Evolutionary conservation across 2,797 vertebrate species (phyloP).

Genomic region (Salmo trutta): DNA sequence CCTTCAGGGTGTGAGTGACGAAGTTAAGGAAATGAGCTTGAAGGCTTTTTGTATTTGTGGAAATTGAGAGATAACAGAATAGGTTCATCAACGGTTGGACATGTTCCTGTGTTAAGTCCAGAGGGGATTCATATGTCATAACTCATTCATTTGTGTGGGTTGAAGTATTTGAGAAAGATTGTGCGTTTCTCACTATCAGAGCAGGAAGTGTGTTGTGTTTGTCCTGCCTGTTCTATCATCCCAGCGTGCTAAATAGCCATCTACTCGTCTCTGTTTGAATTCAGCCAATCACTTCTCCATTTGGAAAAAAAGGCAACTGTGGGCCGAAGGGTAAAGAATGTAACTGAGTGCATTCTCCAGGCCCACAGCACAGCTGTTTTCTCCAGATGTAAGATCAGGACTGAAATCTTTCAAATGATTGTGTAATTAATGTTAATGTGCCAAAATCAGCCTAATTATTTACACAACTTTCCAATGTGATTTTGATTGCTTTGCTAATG

Average conservation of each 20-base stretch:
- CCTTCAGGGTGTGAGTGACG: slow-evolving; percentile 14
- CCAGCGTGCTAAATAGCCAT: slow-evolving; percentile 18
- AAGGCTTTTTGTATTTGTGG: slow-evolving; percentile 11
- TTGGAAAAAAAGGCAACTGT: slow-evolving; percentile 39
- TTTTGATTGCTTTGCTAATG: slow-evolving; percentile 69
- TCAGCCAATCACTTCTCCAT: slow-evolving; percentile 38
- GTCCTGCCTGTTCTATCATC: slow-evolving; percentile 17
- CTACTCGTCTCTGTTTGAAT: slow-evolving; percentile 17
- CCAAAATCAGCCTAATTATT: slow-evolving; percentile 70
- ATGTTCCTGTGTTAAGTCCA: slow-evolving; percentile 18
- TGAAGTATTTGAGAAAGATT: slow-evolving; percentile 30
- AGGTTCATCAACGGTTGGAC: slow-evolving; percentile 34
- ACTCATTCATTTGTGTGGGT: slow-evolving; percentile 8
- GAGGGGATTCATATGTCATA: slow-evolving; percentile 36
- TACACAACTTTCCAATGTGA: slow-evolving; percentile 64
- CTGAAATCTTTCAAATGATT: slow-evolving; percentile 53
- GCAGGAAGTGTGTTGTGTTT: slow-evolving; percentile 23
- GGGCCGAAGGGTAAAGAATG: slow-evolving; percentile 11
- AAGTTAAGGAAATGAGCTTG: not conserved
- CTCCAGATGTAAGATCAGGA: slow-evolving; percentile 61
- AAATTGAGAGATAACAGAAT: slow-evolving; percentile 13
- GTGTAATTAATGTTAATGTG: slow-evolving; percentile 68
- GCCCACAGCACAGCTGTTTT: slow-evolving; percentile 39
- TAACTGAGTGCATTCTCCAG: slow-evolving; percentile 47
- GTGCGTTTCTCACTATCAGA: slow-evolving; percentile 23